phyloP scores from a whole-genome alignment of 2,797 vertebrate species.

The Helarctos malayanus region DNA sequence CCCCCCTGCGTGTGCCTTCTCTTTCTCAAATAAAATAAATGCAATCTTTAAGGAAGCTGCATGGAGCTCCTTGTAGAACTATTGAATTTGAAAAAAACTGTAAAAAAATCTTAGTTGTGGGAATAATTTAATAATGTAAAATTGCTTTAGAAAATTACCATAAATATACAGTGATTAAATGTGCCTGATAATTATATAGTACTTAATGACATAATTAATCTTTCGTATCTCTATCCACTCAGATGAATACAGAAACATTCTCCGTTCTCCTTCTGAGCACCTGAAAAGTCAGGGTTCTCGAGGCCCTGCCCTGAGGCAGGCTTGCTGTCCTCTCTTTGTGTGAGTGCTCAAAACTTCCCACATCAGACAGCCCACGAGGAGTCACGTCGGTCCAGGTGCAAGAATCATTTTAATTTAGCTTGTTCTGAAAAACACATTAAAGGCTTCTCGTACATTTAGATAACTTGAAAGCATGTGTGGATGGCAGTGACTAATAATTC shows the following conservation, averaged over 20 bases:
- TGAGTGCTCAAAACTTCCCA: not conserved
- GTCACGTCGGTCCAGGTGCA: rapidly evolving
- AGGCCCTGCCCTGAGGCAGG: not conserved
- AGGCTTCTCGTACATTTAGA: not conserved
- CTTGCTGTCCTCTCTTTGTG: not conserved
- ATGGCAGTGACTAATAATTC: not conserved
- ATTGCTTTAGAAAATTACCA: slow-evolving; percentile 71
- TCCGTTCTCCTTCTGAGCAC: not conserved
- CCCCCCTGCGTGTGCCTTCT: not conserved
- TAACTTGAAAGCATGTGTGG: not conserved
- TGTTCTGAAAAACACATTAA: slow-evolving; percentile 3
- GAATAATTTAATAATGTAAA: slow-evolving; percentile 69
- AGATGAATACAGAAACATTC: not conserved
- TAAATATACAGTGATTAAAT: slow-evolving; percentile 68
- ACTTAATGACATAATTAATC: slow-evolving; percentile 74
- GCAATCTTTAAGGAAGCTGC: not conserved
- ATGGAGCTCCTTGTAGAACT: slow-evolving; percentile 7
- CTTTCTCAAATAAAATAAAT: not conserved
- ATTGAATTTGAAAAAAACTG: not conserved
- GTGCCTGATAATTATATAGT: slow-evolving; percentile 65
- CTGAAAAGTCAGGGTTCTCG: not conserved
- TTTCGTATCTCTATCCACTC: slow-evolving; percentile 16
- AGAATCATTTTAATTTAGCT: not conserved
- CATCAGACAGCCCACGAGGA: rapidly evolving
- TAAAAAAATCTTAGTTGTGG: slow-evolving; percentile 18